Percentiles rank a stretch among this genome's conserved stretches.
Evolutionary conservation across 2,113 vertebrate genomes (phyloP).

Genomic region (Halcyon malimbica): DNA sequence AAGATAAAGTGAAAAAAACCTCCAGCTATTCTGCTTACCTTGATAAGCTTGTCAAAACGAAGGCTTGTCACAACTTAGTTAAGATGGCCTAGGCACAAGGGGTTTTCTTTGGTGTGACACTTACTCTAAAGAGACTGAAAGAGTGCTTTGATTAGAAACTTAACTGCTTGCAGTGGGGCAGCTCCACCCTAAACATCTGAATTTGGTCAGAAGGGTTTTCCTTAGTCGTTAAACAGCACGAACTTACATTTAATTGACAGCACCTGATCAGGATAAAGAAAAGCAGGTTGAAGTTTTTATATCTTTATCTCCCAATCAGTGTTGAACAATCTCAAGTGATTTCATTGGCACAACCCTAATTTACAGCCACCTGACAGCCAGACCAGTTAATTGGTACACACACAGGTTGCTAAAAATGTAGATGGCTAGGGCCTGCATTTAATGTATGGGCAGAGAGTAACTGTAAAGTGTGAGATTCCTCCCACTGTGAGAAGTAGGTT

Average conservation of each 20-base stretch:
- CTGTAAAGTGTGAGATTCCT: not conserved
- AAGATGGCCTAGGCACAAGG: not conserved
- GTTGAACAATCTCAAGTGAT: not conserved
- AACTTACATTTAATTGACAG: not conserved
- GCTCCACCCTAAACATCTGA: not conserved
- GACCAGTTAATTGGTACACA: not conserved
- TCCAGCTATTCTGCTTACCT: not conserved
- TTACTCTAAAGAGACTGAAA: not conserved
- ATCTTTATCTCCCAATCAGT: not conserved
- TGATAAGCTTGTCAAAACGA: not conserved
- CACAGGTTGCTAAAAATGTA: not conserved
- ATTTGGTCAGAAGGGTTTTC: not conserved
- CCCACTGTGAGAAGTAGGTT: rapidly evolving
- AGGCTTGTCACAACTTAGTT: not conserved
- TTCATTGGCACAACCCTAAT: not conserved
- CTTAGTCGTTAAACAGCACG: not conserved
- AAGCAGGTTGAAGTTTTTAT: not conserved
- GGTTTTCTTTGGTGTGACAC: not conserved
- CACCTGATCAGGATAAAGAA: not conserved
- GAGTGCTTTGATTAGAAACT: not conserved
- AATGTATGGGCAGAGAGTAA: not conserved
- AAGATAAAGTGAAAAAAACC: not conserved
- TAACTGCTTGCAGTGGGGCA: not conserved
- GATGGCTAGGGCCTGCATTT: not conserved
- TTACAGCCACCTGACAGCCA: not conserved